Base-by-base conservation (phyloP, 2,888 invertebrate species). In the Leucania comma region DNA sequence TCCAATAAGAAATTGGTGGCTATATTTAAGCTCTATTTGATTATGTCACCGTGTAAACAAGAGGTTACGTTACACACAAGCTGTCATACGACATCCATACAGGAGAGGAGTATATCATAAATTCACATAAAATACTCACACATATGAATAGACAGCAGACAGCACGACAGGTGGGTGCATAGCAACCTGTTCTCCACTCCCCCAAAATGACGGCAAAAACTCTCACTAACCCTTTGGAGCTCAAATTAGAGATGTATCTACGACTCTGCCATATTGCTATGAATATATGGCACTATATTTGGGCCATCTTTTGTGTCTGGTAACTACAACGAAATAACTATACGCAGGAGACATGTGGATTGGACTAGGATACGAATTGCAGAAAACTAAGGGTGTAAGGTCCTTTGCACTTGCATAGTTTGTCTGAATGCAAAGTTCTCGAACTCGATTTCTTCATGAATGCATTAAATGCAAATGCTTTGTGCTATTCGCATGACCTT, bases 181-280 rank as follows among this genome's bases (percentile, higher is more conserved):
- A 82, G 81, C 90, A 93, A 93, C 93, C 93, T 93, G 93, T 92
- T 93, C 88, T 86, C 84, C 78, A 89, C 83, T 87, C 84, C 81
- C 81, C 68, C 22, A 83, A 91, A 88, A 91, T 92, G 88, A 91
- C 90, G 89, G 92, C 92, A 93, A 93, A 93, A 93, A 94, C 93
- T 91, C 91, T 91, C 90, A 89, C 91, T 92, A 93, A 92, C 92
- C 93, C 93, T 91, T 92, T 90, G 78, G 87, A 83, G 68, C 77
- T 79, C 54, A 71, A 72, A 70, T 75, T 72, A 77, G 66, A 78
- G 58, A 72, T 80, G 72, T 69, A 53, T 80, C 69, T 75, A 53
- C 56, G 57, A n/a, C 63, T 68, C 59, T 67, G 48, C 68, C 75
- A 67, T 80, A 80, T 72, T 81, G 60, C 61, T n/a, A 24, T 26